Evolutionary conservation across 2,113 vertebrate genomes (phyloP).

Genomic region (Lepus timidus): DNA sequence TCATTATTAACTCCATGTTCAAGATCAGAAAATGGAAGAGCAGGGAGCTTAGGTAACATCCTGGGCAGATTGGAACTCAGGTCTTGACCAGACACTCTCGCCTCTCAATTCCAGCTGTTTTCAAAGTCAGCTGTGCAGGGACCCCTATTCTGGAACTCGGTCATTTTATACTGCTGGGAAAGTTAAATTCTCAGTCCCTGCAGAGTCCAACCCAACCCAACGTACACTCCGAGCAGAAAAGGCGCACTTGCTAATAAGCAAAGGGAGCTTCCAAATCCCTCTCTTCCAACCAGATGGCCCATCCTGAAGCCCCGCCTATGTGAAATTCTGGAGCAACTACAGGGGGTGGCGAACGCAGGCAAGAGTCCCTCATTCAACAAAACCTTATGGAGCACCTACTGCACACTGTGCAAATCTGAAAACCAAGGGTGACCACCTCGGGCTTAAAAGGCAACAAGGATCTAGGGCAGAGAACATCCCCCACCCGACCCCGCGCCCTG

Average conservation of each 20-base stretch:
- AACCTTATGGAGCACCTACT: constrained; percentile 70
- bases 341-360: neutral
- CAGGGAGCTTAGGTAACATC: neutral
- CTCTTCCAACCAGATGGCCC: constrained; percentile 63
- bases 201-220: constrained; percentile 23
- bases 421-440: neutral
- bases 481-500: neutral
- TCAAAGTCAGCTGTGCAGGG: neutral
- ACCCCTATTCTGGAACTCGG: neutral
- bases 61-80: neutral
- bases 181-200: neutral
- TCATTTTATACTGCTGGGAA: neutral
- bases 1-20: neutral
- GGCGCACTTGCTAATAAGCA: constrained; percentile 66
- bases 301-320: constrained; percentile 51
- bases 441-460: neutral
- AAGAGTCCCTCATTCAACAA: constrained; percentile 2
- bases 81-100: neutral
- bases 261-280: constrained; percentile 37
- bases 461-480: neutral
- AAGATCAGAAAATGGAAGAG: neutral
- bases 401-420: constrained; percentile 16
- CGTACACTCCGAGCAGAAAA: neutral
- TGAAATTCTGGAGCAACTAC: constrained; percentile 57
- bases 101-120: constrained; percentile 37